These are phyloP conservation scores for Cryptocheilus praepositus DNA, from an alignment of 2,888 invertebrate species.

Conservation along the genomic window DNA sequence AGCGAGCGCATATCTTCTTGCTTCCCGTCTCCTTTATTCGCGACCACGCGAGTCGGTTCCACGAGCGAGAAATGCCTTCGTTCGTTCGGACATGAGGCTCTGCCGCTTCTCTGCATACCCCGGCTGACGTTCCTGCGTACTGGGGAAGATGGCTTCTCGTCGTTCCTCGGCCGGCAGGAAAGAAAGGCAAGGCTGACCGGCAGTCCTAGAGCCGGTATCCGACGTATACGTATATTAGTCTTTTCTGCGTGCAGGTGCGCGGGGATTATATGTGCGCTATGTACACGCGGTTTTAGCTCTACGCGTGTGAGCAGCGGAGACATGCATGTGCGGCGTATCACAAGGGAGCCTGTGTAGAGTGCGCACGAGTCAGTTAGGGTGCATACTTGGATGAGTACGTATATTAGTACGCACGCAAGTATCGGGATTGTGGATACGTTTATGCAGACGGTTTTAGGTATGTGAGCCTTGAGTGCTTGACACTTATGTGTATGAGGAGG, in stretches of 20 bases:
- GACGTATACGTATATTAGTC: too few species aligned
- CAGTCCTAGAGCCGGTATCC: conserved; percentile 46
- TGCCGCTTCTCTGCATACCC: conserved; percentile 3
- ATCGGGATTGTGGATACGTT: not conserved
- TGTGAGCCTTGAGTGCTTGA: too few species aligned
- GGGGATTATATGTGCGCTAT: conserved; percentile 8
- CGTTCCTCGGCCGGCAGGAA: conserved; percentile 14
- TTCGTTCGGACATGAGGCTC: conserved; percentile 2
- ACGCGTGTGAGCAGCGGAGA: too few species aligned
- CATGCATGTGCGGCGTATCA: too few species aligned
- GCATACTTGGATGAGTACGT: too few species aligned
- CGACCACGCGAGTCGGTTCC: not conserved
- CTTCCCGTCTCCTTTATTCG: not conserved
- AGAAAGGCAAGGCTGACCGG: conserved; percentile 58
- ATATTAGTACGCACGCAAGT: not conserved
- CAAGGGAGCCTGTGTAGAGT: too few species aligned
- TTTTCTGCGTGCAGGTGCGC: not conserved
- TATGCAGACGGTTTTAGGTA: too few species aligned
- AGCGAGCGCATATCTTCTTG: not conserved
- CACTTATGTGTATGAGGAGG: too few species aligned
- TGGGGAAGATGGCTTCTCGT: conserved; percentile 6
- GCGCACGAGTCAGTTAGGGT: too few species aligned
- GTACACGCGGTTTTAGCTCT: not conserved
- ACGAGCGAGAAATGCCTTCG: conserved; percentile 3
- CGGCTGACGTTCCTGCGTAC: conserved; percentile 1